Base-by-base conservation (phyloP, 1,140 invertebrate species). In the Drosophila eugracilis region DNA sequence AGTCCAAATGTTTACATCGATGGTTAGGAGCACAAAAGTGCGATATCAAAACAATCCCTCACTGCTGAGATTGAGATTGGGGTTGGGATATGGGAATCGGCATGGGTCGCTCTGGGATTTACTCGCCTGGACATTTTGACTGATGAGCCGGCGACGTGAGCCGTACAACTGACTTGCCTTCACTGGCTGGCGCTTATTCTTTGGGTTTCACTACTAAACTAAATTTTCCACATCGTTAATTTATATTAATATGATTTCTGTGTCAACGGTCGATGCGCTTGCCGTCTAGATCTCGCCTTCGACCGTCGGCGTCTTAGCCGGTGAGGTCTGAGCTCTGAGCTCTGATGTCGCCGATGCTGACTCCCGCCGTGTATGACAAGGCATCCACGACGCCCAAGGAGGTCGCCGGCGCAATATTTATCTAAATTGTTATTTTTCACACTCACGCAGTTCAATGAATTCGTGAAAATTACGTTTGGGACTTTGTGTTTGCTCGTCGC, bases 201-300 rank as follows among this genome's bases (percentile, higher is more conserved):
- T 54, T 49, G 41, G 58, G 21, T 91, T 85, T 91, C 89, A 91
- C 89, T 89, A 91, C 89, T 91, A 91, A 91, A 91, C 90, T 91
- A 91, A 91, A 91, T 91, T 91, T 91, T 91, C 90, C 89, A 89
- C 90, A 90, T 91, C 90, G 90, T 91, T 91, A 91, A 91, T 91
- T 91, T 91, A 91, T 91, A 91, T 91, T 91, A 91, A 91, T 91
- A 91, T 89, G 86, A 91, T 91, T 90, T 91, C 84, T 88, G 85
- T 91, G 89, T 91, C 89, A 91, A 86, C 86, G 77, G 70, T 75
- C 84, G 78, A 74, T 75, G 78, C 65, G 63, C 37, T 62, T 53
- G 75, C 70, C 62, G 78, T 74, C 81, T 86, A 59, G 39, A 70
- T 69, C 48, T 63, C 30, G 34, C 54, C 44, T 32, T 52, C 57